Evolutionary conservation across 2,113 vertebrate species (phyloP), one percentile per base, ranked within the genome.

Genomic region (Trogon surrucura): DNA sequence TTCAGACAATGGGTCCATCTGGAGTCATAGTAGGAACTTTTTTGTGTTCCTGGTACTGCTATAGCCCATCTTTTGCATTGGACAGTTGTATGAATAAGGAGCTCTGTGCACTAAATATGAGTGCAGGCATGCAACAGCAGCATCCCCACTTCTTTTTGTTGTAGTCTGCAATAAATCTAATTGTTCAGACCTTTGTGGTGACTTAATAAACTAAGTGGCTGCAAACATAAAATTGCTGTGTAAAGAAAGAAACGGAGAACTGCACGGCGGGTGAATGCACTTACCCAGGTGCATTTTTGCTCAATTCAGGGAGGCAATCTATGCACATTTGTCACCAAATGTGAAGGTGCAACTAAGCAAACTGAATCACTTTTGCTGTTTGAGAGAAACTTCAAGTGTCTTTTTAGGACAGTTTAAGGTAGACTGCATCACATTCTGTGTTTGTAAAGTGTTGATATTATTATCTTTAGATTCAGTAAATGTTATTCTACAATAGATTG

Each of bases 271-370:
- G 9, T 47, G 32, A 47, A 50, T 19, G 6, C 14, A 16, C 23
- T 41, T 53, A 5, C 6, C 32, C 10, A 8, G 27, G 38, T 25
- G 26, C 77, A 13, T 26, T 73, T 83, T 44, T 19, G 9, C 11
- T 56, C 10, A 5, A 8, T 44, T 69, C 13, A 29, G 22, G 38
- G 21, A 47, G 20, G 8, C 9, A 82, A 47, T 67, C 36, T 30
- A 14, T 4, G 5, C 1, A 11, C 19, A 2, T 7, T 36, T 74
- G 21, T 4, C 23, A 47, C 11, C 12, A 56, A 77, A 69, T 0
- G 5, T 25, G 44, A 56, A 65, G 4, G 15, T 0, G 45, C 7
- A 69, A 22, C 9, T 44, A n/a, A 53, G 22, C 10, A 48, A 44
- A 65, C 4, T 9, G 11, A 74, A 89, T 34, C 4, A 17, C 3